Evolutionary conservation across 2,113 vertebrate species (phyloP).

Genomic region (Xiphias gladius): DNA sequence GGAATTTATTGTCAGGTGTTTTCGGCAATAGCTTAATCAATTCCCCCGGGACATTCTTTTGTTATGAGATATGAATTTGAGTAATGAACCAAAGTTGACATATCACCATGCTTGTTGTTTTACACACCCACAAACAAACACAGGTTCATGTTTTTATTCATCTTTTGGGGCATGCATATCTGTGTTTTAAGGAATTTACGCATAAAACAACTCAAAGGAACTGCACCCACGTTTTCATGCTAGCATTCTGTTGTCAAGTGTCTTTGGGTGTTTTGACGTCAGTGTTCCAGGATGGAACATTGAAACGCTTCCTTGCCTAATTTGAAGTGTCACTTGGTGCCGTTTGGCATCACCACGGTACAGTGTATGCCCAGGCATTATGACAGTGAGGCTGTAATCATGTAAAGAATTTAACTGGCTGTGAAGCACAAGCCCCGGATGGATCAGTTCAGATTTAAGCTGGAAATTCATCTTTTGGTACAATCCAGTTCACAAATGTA

Average conservation of each 20-base stretch:
- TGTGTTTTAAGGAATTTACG: not conserved
- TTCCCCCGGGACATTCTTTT: conserved; percentile 16
- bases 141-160: conserved; percentile 1
- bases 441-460: not conserved
- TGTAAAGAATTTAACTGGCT: conserved; percentile 23
- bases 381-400: conserved; percentile 13
- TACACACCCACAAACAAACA: conserved; percentile 6
- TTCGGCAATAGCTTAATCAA: conserved; percentile 39
- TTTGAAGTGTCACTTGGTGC: conserved; percentile 42
- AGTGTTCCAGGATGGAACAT: conserved; percentile 24
- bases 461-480: not conserved
- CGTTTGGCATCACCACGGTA: conserved; percentile 20
- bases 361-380: conserved; percentile 1
- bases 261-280: conserved; percentile 32
- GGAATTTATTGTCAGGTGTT: conserved; percentile 6
- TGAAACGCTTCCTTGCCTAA: conserved; percentile 25
- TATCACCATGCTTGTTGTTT: conserved; percentile 18
- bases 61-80: conserved; percentile 37
- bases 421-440: conserved; percentile 24
- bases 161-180: not conserved
- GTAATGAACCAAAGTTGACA: conserved; percentile 19
- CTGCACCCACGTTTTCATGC: conserved; percentile 4
- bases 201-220: conserved; percentile 1
- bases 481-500: not conserved
- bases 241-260: conserved; percentile 8